Percentiles rank a stretch among this genome's conserved stretches.
These are phyloP conservation scores for Scaptomyza polygonia DNA, from an alignment of 2,888 invertebrate genomes.

Conservation along the genomic window DNA sequence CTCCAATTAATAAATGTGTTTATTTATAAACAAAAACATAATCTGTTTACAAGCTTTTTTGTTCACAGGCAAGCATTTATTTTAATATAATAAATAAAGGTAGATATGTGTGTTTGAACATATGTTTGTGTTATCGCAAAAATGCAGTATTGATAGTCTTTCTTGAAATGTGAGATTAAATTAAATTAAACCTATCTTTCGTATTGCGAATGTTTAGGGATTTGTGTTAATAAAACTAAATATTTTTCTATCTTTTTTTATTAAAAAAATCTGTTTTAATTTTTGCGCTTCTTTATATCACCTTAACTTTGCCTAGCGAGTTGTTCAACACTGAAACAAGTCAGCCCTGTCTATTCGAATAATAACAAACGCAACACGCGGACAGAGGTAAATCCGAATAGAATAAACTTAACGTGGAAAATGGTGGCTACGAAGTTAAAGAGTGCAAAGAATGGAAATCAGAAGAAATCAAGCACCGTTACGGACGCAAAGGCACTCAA, in stretches of 20 bases:
- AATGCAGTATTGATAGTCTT: neutral
- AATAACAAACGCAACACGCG: slow-evolving; percentile 56
- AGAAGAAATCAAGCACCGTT: slow-evolving; percentile 5
- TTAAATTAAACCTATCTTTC: no score
- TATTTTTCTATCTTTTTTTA: no score
- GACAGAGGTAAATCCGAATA: slow-evolving; percentile 9
- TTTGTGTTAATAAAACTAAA: no score
- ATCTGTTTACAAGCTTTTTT: neutral
- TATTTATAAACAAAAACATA: slow-evolving; percentile 11
- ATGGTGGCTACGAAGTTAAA: slow-evolving; percentile 39
- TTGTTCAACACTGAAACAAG: slow-evolving; percentile 25
- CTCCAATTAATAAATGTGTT: slow-evolving; percentile 41
- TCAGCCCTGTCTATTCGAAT: slow-evolving; percentile 31
- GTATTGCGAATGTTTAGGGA: no score
- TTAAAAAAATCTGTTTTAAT: slow-evolving; percentile 5
- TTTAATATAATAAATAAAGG: neutral
- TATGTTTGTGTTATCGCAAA: neutral
- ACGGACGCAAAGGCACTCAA: slow-evolving; percentile 8
- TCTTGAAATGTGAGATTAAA: neutral
- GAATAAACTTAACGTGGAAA: slow-evolving; percentile 13
- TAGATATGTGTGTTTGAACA: neutral
- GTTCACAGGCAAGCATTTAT: neutral
- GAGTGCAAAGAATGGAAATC: slow-evolving; percentile 10
- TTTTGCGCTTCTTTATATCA: neutral
- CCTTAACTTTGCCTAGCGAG: neutral